Evolutionary conservation across 2,797 vertebrate species (phyloP).

Genomic region (Tangara arthus): DNA sequence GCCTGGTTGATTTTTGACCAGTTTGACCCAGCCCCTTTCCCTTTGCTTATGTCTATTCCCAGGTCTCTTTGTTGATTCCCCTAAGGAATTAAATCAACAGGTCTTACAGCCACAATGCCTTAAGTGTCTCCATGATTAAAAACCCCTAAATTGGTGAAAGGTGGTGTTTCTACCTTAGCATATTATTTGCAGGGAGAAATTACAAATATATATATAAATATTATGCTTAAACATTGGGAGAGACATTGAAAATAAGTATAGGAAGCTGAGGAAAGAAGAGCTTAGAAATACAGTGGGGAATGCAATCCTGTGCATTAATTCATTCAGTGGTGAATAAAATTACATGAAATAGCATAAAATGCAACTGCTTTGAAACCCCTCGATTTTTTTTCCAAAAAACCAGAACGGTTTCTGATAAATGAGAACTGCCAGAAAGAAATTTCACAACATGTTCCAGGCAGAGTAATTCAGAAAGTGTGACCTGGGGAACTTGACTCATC

Average conservation of each 20-base stretch:
- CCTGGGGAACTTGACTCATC: conserved; percentile 38
- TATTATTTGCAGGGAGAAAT: neutral
- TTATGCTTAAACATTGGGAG: neutral
- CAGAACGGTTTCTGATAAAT: conserved; percentile 53
- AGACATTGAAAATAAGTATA: neutral
- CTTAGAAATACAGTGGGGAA: neutral
- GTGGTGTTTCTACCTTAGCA: neutral
- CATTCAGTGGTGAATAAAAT: neutral
- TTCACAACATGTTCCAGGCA: neutral
- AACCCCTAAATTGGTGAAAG: neutral
- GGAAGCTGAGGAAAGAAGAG: neutral
- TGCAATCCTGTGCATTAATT: neutral
- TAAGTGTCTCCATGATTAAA: neutral
- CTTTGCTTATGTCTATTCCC: neutral
- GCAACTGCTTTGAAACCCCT: neutral
- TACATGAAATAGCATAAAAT: neutral
- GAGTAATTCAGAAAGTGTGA: conserved; percentile 49
- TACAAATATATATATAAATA: neutral
- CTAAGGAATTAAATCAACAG: neutral
- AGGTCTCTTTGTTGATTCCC: neutral
- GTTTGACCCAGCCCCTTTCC: neutral
- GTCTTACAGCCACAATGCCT: neutral
- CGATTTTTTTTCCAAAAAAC: neutral
- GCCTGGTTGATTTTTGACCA: neutral
- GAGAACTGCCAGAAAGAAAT: conserved; percentile 1